Base-by-base conservation (phyloP, 2,797 vertebrate genomes). In the Buceros bicornis region DNA sequence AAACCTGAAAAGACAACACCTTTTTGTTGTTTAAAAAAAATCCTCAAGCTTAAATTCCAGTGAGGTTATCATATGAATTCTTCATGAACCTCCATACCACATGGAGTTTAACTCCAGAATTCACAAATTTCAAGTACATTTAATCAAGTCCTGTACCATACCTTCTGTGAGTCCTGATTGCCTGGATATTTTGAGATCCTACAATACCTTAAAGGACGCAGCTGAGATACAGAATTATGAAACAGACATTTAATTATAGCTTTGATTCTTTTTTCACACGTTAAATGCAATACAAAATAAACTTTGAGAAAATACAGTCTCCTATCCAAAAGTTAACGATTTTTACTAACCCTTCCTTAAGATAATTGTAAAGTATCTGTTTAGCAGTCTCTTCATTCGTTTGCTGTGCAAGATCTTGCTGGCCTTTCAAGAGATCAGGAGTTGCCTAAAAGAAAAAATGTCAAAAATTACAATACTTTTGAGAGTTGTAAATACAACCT, bases 361-460 rank as follows among this genome's bases (percentile, higher is more conserved):
- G 99, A 97, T 99, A 99, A 98, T 98, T 99, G 95, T 99, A 99
- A 95, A 99, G 98, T 95, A 99, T 99, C 95, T 99, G 99, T 97
- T 99, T 99, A 73, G 99, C 99, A 0, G 99, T 99, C 98, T 99
- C 99, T 96, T 99, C 99, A 16, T 99, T 98, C 25, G 99, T 99
- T 98, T 99, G 99, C 92, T 99, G 99, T 74, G 99, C 98, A 97
- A 99, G 98, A 95, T 99, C 99, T 93, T 99, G 99, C 93, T 99
- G 99, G 97, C 99, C 99, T 98, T 99, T 99, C 84, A 99, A 97
- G 76, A 99, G 98, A 98, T 99, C 99, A 43, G 99, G 99, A 69
- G 99, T 99, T 64, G 97, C 98, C 99, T 99, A 96, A 84, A 96
- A 98, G 86, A 53, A 18, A 73, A 61, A 79, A 60, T 12, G 22